Evolutionary conservation across 2,113 vertebrate species (phyloP), one percentile per base, ranked within the genome.

Genomic region (Philantomba maxwellii): DNA sequence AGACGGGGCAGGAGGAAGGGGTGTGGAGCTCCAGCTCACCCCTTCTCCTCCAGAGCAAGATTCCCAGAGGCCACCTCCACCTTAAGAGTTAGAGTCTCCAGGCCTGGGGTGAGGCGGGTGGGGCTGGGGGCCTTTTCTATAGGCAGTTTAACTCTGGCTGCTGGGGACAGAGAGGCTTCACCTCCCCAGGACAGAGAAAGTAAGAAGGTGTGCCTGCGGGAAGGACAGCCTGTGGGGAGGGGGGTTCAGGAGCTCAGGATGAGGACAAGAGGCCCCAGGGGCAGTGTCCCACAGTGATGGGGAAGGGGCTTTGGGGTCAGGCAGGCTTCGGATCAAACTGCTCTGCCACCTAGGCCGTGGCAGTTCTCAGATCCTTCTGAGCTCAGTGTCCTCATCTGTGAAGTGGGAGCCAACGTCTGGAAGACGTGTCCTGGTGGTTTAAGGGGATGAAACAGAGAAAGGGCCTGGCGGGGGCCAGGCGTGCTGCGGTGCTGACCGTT

Each of bases 401-500:
- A 95, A 60, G 53, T 58, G 36, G 57, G 57, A 82, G 53, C 43
- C 39, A 21, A 6, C 23, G 45, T 73, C 86, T 90, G 58, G 83
- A 77, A 80, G 73, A 23, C 4, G 12, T 7, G 3, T 51, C 33
- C 39, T 45, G 6, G 39, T 2, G 12, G 39, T 4, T 53, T 47
- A 2, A n/a, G 17, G 53, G 66, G 80, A 53, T 2, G 23, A 49
- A 28, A 49, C 17, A 43, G 87, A 47, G 3, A 3, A 64, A 88
- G 28, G 58, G 23, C 26, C 3, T 7, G 43, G 60, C 1, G 0
- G 6, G 12, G 77, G 49, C 57, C 60, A 4, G 25, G 81, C 11
- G 0, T 0, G 45, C 19, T 0, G 2, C 33, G 28, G 90, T 26
- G 49, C 78, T 28, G 70, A 14, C 45, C 3, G 2, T 33, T 17